phyloP scores from a whole-genome alignment of 2,113 vertebrate genomes.

The Procavia capensis region DNA sequence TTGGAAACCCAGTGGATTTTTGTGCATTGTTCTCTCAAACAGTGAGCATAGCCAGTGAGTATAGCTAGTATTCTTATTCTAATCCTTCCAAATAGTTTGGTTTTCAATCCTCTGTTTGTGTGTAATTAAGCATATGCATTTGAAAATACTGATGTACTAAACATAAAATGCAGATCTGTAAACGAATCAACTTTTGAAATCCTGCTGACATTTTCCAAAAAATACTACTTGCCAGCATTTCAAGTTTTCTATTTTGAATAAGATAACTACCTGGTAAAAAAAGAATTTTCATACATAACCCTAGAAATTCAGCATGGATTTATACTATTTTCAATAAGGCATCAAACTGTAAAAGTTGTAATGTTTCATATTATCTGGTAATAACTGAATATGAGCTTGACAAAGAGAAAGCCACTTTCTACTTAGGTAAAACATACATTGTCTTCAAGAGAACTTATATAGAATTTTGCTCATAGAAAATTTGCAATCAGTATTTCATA shows the following conservation, averaged over 20 bases:
- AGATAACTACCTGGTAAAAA: constrained; percentile 55
- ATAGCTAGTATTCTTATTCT: not conserved
- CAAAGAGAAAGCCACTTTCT: constrained; percentile 65
- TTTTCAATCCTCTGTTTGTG: not conserved
- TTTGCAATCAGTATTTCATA: constrained; percentile 59
- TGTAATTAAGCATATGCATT: not conserved
- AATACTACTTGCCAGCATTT: not conserved
- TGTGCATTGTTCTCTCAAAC: no score
- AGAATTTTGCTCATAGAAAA: constrained; percentile 41
- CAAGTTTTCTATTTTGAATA: constrained; percentile 43
- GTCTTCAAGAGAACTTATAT: constrained; percentile 57
- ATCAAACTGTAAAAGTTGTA: constrained; percentile 42
- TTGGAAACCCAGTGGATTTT: no score
- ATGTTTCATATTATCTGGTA: constrained; percentile 51
- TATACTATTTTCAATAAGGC: constrained; percentile 6
- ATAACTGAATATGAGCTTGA: constrained; percentile 54
- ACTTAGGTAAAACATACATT: constrained; percentile 58
- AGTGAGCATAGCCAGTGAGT: not conserved
- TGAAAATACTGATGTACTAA: not conserved
- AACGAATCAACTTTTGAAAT: constrained; percentile 1
- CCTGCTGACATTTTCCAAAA: not conserved
- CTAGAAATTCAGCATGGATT: constrained; percentile 48
- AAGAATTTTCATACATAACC: constrained; percentile 17
- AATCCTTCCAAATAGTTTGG: not conserved
- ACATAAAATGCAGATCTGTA: not conserved